Percentiles rank a stretch among this genome's conserved stretches.
Evolutionary conservation across 1,140 invertebrate genomes (phyloP).

Genomic region (Ceratosolen solmsi): DNA sequence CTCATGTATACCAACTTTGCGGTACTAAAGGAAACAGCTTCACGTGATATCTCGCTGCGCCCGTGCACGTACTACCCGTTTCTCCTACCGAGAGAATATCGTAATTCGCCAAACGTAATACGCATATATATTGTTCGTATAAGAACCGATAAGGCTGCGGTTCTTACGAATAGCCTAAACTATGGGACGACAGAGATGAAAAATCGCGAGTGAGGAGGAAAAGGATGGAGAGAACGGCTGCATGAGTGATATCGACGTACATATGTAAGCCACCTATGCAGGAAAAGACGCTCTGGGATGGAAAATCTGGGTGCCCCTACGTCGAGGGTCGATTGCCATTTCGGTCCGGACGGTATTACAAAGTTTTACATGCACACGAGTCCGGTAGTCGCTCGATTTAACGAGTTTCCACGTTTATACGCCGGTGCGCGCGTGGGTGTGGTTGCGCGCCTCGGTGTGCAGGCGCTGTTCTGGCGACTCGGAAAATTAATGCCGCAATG

Average conservation of each 20-base stretch:
- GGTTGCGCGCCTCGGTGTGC: background rate
- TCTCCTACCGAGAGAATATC: slow-evolving; percentile 18
- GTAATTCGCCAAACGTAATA: slow-evolving; percentile 23
- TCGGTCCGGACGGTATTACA: background rate
- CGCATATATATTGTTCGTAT: slow-evolving; percentile 13
- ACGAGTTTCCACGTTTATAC: slow-evolving; percentile 7
- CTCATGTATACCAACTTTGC: background rate
- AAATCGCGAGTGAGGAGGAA: background rate
- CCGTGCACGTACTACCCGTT: slow-evolving; percentile 17
- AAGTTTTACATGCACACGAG: slow-evolving; percentile 15
- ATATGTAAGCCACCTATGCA: background rate
- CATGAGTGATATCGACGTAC: slow-evolving; percentile 11
- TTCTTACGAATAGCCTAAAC: background rate
- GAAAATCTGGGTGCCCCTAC: slow-evolving; percentile 21
- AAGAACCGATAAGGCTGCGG: slow-evolving; percentile 7
- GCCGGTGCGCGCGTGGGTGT: background rate
- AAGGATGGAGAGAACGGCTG: background rate
- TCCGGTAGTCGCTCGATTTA: slow-evolving; percentile 28
- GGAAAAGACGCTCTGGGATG: background rate
- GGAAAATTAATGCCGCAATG: slow-evolving; percentile 48
- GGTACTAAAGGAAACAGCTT: background rate
- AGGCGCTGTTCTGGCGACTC: background rate
- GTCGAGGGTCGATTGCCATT: slow-evolving; percentile 29
- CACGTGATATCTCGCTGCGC: background rate
- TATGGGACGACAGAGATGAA: background rate